phyloP scores from a whole-genome alignment of 1,140 invertebrate genomes.

The Dryas iulia region DNA sequence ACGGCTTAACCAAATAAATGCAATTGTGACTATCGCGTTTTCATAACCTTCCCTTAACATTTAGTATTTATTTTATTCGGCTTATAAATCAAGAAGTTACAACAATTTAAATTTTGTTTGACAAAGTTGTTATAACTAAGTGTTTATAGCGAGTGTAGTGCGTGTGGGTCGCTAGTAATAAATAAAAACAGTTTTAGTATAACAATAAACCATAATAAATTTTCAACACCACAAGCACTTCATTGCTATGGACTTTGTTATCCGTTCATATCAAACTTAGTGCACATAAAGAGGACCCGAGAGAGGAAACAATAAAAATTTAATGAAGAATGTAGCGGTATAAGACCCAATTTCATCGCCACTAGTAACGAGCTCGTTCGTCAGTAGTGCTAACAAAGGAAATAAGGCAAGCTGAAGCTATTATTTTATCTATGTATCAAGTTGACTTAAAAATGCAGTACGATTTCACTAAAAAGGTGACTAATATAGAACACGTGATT shows the following conservation, averaged over 20 bases:
- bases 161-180: too few relatives aligned
- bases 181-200: not conserved
- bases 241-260: not conserved
- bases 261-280: slow-evolving; percentile 2
- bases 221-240: not conserved
- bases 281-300: slow-evolving; percentile 9
- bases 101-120: too few relatives aligned
- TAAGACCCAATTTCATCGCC: slow-evolving; percentile 23
- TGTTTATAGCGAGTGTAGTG: too few relatives aligned
- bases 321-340: slow-evolving; percentile 25
- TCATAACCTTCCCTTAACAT: too few relatives aligned
- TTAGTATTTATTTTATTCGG: too few relatives aligned
- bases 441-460: not conserved
- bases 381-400: slow-evolving; percentile 20
- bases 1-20: too few relatives aligned
- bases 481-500: not conserved
- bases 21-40: too few relatives aligned
- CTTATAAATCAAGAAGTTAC: too few relatives aligned
- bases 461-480: not conserved
- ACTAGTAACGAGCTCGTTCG: slow-evolving; percentile 21
- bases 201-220: not conserved
- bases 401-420: slow-evolving; percentile 9
- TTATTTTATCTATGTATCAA: not conserved
- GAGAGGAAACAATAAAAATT: slow-evolving; percentile 24
- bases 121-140: too few relatives aligned